These are phyloP conservation scores for Octomys mimax DNA, from an alignment of 2,797 vertebrate genomes.

Conservation along the genomic window DNA sequence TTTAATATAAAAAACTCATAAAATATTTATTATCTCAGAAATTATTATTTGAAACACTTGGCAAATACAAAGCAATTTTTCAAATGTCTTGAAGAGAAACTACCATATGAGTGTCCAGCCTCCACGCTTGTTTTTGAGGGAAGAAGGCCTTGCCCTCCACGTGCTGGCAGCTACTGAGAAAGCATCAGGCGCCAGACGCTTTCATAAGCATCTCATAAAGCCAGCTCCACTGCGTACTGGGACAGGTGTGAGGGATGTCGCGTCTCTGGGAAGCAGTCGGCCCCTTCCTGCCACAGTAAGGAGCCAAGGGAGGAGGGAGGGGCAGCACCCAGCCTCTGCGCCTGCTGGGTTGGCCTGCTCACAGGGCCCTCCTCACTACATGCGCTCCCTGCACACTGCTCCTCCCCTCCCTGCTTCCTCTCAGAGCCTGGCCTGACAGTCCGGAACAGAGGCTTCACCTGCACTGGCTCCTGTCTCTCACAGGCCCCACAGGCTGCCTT, in stretches of 20 bases:
- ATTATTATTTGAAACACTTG: background rate
- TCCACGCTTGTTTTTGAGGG: background rate
- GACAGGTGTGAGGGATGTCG: background rate
- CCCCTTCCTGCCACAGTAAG: background rate
- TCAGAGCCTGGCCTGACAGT: background rate
- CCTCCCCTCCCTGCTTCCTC: background rate
- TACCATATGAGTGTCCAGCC: background rate
- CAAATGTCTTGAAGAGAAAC: constrained; percentile 3
- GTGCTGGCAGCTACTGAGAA: background rate
- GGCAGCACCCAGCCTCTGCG: too few relatives aligned
- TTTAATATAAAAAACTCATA: constrained; percentile 28
- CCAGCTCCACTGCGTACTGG: background rate
- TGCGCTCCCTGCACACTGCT: background rate
- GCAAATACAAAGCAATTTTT: background rate
- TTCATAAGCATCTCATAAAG: constrained; percentile 19
- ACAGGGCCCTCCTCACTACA: background rate
- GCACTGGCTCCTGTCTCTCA: background rate
- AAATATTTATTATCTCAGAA: background rate
- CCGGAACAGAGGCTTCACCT: background rate
- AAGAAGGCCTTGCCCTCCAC: background rate
- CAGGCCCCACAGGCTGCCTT: background rate
- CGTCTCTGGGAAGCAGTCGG: background rate
- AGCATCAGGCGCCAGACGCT: background rate
- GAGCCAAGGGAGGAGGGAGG: background rate
- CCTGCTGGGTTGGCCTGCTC: background rate